Evolutionary conservation across 2,797 vertebrate species (phyloP), one percentile per base, ranked within the genome.

Genomic region (Cryptoblepharus egeriae): DNA sequence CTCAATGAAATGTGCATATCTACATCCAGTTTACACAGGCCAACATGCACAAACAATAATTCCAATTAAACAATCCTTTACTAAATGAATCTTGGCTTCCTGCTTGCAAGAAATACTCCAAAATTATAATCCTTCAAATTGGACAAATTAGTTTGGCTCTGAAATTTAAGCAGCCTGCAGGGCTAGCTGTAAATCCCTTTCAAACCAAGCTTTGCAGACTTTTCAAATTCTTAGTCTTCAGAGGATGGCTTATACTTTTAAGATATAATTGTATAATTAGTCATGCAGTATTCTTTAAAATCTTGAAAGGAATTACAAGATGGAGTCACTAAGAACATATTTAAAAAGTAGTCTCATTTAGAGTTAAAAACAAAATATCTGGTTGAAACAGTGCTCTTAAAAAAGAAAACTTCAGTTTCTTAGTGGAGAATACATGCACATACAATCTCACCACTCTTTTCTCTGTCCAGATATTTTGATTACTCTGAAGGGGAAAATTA

Each of bases 111-210:
- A 79, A 84, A 79, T 75, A 63, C 20, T 45, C 61, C 42, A 39
- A 61, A 18, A 68, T 69, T 39, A 79, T 84, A 63, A 84, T 63
- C 39, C 57, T 63, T 80, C 64, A 80, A 63, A 75, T 55, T 75
- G 55, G 65, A 60, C 82, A 58, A 57, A 73, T 75, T 68, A 49
- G 15, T 63, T 80, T 75, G 30, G 32, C 28, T 77, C 68, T 58
- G 68, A 83, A 77, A 55, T 22, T 65, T 73, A 83, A 57, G 37
- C 37, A 49, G 60, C n/a, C 75, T 73, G 26, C 49, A 58, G 61
- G 60, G 35, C 61, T 78, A 75, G 73, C 24, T 79, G 5, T 68
- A 77, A 52, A 57, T 52, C 30, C 64, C 42, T 60, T 84, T 80
- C 57, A 69, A 75, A 49, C 37, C 63, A 75, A n/a, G 39, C 18